Base-by-base conservation (phyloP, 2,113 vertebrate species). In the Crypturellus undulatus region DNA sequence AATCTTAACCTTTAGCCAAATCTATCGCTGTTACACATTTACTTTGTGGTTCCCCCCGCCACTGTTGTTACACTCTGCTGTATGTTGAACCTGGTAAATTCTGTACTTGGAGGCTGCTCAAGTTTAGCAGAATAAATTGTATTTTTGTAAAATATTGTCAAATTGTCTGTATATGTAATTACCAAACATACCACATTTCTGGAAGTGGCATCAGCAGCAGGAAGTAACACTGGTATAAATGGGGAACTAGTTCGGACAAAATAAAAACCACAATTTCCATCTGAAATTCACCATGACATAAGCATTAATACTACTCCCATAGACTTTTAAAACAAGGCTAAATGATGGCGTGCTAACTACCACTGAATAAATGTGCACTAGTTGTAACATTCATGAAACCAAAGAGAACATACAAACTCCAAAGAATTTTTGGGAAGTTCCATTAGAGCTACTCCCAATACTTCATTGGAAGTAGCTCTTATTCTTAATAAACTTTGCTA, bases 51-150 rank as follows among this genome's bases (percentile, higher is more conserved):
- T 43, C 43, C 43, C 43, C 43, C 6, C 43, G 43, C 15, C 43
- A 43, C 43, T 43, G 43, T 43, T 16, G 43, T 43, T 43, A 43
- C 43, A 16, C 43, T 16, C 43, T 43, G 43, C 43, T 43, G 43
- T 43, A 43, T 43, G 43, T 43, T 43, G 43, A 16, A 43, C 43
- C 43, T 43, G 43, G 43, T 43, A 43, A 43, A 15, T 43, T 43
- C 43, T 43, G 43, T 43, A 43, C 43, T 43, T 43, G 43, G 43
- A 43, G 43, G 43, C 43, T 32, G 87, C 26, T 80, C 60, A 73
- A 70, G 36, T 94, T 84, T 90, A 77, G 77, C 89, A 79, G 59
- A 90, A 79, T 72, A 90, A 83, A 63, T 38, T 40, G 6, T 79
- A n/a, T 71, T 87, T 92, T 93, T 79, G 78, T 52, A n/a, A 80